Conservation (phyloP, 2,888 invertebrate genomes). For the Melieria picta region DNA sequence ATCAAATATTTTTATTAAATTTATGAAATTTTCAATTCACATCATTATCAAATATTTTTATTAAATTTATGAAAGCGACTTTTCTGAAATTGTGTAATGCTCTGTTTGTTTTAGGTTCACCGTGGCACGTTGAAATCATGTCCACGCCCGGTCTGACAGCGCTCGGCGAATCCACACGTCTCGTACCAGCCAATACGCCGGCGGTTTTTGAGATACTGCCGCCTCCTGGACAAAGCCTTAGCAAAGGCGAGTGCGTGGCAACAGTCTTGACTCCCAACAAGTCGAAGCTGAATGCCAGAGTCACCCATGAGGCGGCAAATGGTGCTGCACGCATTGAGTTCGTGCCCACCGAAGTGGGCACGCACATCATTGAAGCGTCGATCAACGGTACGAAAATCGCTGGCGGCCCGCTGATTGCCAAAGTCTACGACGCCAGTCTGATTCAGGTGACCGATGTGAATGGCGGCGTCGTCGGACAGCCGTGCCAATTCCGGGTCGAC, state of each 20-base stretch:
- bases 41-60: too few species aligned
- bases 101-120: conserved; percentile 76
- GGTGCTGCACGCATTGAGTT: conserved; percentile 92
- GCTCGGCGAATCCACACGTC: conserved; percentile 86
- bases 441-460: conserved; percentile 95
- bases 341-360: conserved; percentile 92
- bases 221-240: conserved; percentile 68
- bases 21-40: too few species aligned
- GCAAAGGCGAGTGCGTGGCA: conserved; percentile 71
- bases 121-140: conserved; percentile 94
- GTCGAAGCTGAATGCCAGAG: conserved; percentile 81
- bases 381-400: conserved; percentile 90
- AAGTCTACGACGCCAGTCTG: conserved; percentile 93
- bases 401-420: conserved; percentile 90
- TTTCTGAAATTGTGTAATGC: background rate
- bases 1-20: too few species aligned
- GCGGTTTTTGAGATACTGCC: conserved; percentile 83
- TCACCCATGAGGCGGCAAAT: conserved; percentile 82
- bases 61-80: too few species aligned
- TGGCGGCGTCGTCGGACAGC: conserved; percentile 93
- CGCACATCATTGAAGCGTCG: conserved; percentile 90
- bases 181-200: conserved; percentile 89
- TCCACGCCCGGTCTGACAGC: conserved; percentile 80
- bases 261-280: conserved; percentile 86
- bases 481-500: conserved; percentile 97